phyloP scores from a whole-genome alignment of 2,888 invertebrate species.

The Axea sp. region DNA sequence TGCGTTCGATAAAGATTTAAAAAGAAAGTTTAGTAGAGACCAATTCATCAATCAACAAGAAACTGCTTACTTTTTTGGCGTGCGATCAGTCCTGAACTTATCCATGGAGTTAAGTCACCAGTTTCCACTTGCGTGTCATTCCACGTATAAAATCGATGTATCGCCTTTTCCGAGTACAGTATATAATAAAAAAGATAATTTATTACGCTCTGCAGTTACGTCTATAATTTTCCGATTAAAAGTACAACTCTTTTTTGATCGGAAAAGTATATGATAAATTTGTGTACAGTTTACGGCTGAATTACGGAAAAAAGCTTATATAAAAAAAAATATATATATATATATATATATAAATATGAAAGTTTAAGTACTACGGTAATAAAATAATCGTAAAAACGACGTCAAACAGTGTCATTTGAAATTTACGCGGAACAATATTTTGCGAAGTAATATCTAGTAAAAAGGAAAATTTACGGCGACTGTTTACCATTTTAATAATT shows the following conservation, averaged over 20 bases:
- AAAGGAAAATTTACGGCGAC: slow-evolving; percentile 14
- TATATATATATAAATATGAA: slow-evolving; percentile 26
- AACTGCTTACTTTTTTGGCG: slow-evolving; percentile 74
- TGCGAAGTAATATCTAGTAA: slow-evolving; percentile 22
- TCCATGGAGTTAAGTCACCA: slow-evolving; percentile 63
- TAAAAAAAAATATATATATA: too few relatives aligned
- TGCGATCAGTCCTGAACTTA: slow-evolving; percentile 76
- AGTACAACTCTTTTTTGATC: slow-evolving; percentile 16
- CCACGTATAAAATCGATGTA: slow-evolving; percentile 50
- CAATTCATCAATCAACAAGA: slow-evolving; percentile 77
- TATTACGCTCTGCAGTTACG: slow-evolving; percentile 25
- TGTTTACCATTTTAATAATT: slow-evolving; percentile 44
- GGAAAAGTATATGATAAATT: slow-evolving; percentile 39
- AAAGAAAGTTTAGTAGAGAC: slow-evolving; percentile 61
- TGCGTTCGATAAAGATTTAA: too few relatives aligned
- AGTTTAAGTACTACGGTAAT: slow-evolving; percentile 22
- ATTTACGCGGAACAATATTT: slow-evolving; percentile 29
- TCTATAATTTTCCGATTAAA: slow-evolving; percentile 48
- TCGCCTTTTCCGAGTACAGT: slow-evolving; percentile 16
- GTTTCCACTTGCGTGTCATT: slow-evolving; percentile 44
- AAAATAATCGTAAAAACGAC: slow-evolving; percentile 40
- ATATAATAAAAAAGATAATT: slow-evolving; percentile 48
- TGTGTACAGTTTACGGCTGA: slow-evolving; percentile 21
- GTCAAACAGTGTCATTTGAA: slow-evolving; percentile 28
- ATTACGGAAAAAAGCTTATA: slow-evolving; percentile 20